Evolutionary conservation across 2,888 invertebrate genomes (phyloP).

Genomic region (Oxycera nigricornis): DNA sequence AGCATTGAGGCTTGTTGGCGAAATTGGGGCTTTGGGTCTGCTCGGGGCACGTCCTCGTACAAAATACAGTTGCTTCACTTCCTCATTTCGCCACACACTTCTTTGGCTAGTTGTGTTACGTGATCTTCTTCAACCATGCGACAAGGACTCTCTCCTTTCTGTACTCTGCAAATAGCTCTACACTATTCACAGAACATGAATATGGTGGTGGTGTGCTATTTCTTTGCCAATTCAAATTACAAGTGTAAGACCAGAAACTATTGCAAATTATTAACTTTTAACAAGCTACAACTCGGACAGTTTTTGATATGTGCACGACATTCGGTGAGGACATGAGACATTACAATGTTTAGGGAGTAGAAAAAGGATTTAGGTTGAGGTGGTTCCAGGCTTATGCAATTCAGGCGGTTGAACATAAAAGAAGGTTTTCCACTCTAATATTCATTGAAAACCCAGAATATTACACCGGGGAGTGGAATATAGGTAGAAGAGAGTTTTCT

Average conservation of each 20-base stretch:
- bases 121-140: not conserved
- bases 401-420: too few relatives aligned
- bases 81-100: not conserved
- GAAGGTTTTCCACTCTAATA: too few relatives aligned
- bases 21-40: conserved; percentile 41
- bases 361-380: too few relatives aligned
- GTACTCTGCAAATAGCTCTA: conserved; percentile 11
- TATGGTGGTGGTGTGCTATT: not conserved
- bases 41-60: conserved; percentile 6
- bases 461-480: too few relatives aligned
- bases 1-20: conserved; percentile 3
- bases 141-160: not conserved
- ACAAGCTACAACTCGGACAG: conserved; percentile 13
- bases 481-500: too few relatives aligned
- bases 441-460: too few relatives aligned
- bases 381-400: too few relatives aligned
- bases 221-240: not conserved
- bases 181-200: not conserved
- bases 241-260: conserved; percentile 13
- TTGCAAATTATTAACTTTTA: conserved; percentile 36
- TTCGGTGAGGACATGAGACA: not conserved
- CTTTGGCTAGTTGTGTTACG: not conserved
- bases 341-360: not conserved
- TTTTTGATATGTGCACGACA: not conserved
- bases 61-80: not conserved